phyloP scores from a whole-genome alignment of 2,797 vertebrate genomes.

The Xenops minutus region DNA sequence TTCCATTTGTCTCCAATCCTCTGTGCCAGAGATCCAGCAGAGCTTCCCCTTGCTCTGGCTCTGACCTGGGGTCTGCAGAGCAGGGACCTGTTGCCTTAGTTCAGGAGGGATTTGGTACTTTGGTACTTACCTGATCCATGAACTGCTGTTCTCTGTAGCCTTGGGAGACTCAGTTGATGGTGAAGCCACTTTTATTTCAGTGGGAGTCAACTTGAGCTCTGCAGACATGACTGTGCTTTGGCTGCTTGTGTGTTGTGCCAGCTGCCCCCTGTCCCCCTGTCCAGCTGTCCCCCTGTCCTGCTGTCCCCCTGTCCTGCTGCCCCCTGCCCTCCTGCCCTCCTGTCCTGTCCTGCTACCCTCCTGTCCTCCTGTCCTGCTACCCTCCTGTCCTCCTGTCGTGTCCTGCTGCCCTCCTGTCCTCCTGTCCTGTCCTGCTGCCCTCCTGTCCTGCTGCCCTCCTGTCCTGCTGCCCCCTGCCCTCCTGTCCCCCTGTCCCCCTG shows the following conservation, averaged over 20 bases:
- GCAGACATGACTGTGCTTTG: not conserved
- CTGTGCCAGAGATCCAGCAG: not conserved
- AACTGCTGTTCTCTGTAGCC: not conserved
- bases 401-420: no score
- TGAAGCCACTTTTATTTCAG: not conserved
- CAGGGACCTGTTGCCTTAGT: not conserved
- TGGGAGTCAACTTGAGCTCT: not conserved
- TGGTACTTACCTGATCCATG: not conserved
- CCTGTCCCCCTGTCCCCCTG: no score
- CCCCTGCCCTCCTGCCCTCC: no score
- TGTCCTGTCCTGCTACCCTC: no score
- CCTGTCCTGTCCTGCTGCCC: no score
- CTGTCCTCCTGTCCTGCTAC: no score
- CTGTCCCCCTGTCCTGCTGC: not conserved
- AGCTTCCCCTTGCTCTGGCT: not conserved
- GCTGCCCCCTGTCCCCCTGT: not conserved
- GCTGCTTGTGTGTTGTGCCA: not conserved
- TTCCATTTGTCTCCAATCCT: not conserved
- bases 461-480: no score
- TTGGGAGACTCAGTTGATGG: not conserved
- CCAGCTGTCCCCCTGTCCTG: not conserved
- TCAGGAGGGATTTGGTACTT: not conserved
- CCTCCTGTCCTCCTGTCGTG: no score
- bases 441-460: not conserved
- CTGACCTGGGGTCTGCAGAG: not conserved